Conservation (phyloP, 2,113 vertebrate species). For the Triplophysa siluroides region DNA sequence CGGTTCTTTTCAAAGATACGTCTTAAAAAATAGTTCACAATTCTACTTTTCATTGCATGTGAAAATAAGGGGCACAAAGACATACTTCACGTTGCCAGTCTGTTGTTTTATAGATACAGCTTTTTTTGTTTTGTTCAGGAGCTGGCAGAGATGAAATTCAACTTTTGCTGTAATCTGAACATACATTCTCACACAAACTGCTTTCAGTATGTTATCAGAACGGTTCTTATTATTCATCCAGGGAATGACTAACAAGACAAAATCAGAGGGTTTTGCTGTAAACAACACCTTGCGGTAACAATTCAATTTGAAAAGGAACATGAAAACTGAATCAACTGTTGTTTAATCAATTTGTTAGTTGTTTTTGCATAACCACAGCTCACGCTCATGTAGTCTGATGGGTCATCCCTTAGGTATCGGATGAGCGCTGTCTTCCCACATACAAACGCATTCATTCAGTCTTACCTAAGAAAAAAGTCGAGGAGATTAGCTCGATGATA, state of each 20-base stretch:
- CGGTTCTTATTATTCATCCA: not conserved
- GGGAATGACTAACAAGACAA: conserved; percentile 19
- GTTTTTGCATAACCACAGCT: not conserved
- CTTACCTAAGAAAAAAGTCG: conserved; percentile 32
- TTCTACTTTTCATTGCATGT: too few species aligned
- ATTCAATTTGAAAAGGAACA: conserved; percentile 1
- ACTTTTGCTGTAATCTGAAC: conserved; percentile 1
- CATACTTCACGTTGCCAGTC: not conserved
- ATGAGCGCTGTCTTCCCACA: conserved; percentile 21
- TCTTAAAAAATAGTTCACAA: too few species aligned
- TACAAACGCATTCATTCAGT: not conserved
- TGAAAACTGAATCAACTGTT: conserved; percentile 23
- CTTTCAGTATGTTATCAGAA: not conserved
- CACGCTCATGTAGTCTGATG: conserved; percentile 2
- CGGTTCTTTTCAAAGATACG: too few species aligned
- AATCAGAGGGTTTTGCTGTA: conserved; percentile 3
- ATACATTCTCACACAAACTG: conserved; percentile 1
- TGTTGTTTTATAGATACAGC: not conserved
- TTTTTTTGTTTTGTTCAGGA: not conserved
- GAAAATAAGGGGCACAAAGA: not conserved
- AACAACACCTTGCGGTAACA: conserved; percentile 4
- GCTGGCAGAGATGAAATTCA: conserved; percentile 10
- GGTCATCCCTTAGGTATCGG: conserved; percentile 32
- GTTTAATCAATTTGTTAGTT: not conserved
- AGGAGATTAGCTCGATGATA: conserved; percentile 30